Evolutionary conservation across 2,888 invertebrate species (phyloP), one percentile per base, ranked within the genome.

Genomic region (Phyllotreta striolata): DNA sequence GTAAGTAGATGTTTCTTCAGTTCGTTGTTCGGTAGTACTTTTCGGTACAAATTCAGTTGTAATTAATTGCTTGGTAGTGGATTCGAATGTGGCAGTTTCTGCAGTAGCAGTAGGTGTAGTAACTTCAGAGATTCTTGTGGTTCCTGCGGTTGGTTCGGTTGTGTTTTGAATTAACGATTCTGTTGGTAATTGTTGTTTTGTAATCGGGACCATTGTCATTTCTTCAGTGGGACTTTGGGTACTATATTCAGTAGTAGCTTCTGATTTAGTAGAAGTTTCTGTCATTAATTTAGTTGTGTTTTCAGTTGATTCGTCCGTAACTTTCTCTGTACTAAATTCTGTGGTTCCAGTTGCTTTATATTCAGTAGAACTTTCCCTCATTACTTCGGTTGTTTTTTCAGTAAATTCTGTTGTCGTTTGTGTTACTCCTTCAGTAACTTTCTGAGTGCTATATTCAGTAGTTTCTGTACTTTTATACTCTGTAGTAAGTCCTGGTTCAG

Each of bases 321-420:
- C 24, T 24, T 24, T 24, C 24, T 24, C 24, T 24, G 24, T 24
- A 24, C 24, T 24, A 24, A 24, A 24, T 24, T 24, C 24, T 3
- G 24, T 24, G 4, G 24, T 24, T 24, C 24, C 24, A 3, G 24
- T 24, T 24, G 24, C 4, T 24, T 24, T 24, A 24, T 24, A 24
- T 24, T 24, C 24, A 24, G 63, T 61, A 44, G 65, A 68, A 8
- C 64, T 52, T 54, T 63, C 67, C 41, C 66, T 72, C 35, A 65
- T 58, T 10, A 41, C 61, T 60, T 59, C 8, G 40, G 59, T 58
- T 54, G 35, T 14, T 41, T 12, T 55, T 55, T 13, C 44, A 54
- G 55, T 47, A 14, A 52, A n/a, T 24, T 24, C 24, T 3, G 24
- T 24, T 24, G 24, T 24, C 24, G 4, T 3, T 24, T 24, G 2